phyloP scores from a whole-genome alignment of 1,140 invertebrate genomes.

The Onthophagus taurus region DNA sequence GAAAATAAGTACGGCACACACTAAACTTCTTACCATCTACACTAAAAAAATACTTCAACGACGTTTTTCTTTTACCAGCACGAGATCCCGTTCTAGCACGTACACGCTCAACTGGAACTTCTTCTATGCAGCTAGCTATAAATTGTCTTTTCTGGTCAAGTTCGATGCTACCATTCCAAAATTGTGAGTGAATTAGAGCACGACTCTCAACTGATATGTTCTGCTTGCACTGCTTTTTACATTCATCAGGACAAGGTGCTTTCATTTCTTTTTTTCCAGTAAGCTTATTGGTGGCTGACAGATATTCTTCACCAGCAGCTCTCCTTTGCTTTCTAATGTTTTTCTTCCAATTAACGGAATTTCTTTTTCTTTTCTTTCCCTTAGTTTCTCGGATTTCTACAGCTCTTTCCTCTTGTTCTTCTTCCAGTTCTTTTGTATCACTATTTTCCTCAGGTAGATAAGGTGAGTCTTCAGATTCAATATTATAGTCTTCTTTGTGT shows the following conservation, averaged over 20 bases:
- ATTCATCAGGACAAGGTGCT: slow-evolving; percentile 9
- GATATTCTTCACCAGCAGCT: slow-evolving; percentile 12
- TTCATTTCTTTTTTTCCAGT: slow-evolving; percentile 8
- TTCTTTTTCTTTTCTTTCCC: slow-evolving; percentile 16
- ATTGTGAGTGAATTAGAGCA: too few species aligned
- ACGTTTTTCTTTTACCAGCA: too few species aligned
- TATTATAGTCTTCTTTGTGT: slow-evolving; percentile 12
- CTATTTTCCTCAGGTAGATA: slow-evolving; percentile 13
- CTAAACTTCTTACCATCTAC: too few species aligned
- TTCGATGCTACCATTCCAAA: too few species aligned
- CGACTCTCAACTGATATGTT: too few species aligned
- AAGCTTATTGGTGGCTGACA: slow-evolving; percentile 13
- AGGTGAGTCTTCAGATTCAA: slow-evolving; percentile 10
- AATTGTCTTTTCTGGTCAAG: too few species aligned
- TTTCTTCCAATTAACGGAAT: slow-evolving; percentile 13
- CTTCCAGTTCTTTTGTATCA: slow-evolving; percentile 12
- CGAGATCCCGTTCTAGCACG: too few species aligned
- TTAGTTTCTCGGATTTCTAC: slow-evolving; percentile 15
- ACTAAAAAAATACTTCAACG: too few species aligned
- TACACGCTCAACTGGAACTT: too few species aligned
- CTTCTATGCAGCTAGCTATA: too few species aligned
- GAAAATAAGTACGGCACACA: too few species aligned
- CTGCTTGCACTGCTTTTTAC: too few species aligned
- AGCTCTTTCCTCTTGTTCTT: slow-evolving; percentile 11
- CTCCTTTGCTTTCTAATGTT: slow-evolving; percentile 12